phyloP scores from a whole-genome alignment of 2,113 vertebrate species.

The Pedetes capensis region DNA sequence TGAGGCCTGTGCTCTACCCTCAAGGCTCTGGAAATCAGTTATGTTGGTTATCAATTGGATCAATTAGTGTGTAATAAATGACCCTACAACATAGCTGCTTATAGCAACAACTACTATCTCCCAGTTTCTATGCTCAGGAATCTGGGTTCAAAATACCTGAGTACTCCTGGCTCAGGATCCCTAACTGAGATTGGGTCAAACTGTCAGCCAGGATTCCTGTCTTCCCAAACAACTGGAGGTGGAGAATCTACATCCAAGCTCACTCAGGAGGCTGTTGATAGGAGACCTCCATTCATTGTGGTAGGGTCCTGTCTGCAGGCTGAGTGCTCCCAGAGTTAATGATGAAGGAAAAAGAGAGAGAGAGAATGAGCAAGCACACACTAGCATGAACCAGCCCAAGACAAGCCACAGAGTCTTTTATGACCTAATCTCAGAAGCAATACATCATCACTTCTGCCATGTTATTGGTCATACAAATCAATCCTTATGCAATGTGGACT shows the following conservation, averaged over 20 bases:
- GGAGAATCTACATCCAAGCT: background rate
- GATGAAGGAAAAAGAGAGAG: background rate
- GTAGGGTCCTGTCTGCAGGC: background rate
- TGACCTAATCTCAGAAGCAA: background rate
- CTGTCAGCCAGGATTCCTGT: background rate
- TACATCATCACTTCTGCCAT: background rate
- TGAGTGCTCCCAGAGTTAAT: background rate
- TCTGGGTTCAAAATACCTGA: background rate
- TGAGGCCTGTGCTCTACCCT: background rate
- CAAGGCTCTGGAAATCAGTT: background rate
- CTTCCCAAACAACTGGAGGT: no score
- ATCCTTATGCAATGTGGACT: background rate
- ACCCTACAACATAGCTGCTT: background rate
- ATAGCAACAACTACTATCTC: background rate
- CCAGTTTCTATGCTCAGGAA: background rate
- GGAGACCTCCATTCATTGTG: background rate
- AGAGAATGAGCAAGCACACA: background rate
- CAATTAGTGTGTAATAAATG: background rate
- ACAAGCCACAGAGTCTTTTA: background rate
- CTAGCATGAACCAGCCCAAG: no score
- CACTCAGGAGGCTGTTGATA: background rate
- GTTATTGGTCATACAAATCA: background rate
- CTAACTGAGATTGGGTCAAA: background rate
- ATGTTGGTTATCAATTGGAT: background rate
- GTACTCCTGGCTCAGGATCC: background rate